phyloP scores from a whole-genome alignment of 2,888 invertebrate species.

The Hypena proboscidalis region DNA sequence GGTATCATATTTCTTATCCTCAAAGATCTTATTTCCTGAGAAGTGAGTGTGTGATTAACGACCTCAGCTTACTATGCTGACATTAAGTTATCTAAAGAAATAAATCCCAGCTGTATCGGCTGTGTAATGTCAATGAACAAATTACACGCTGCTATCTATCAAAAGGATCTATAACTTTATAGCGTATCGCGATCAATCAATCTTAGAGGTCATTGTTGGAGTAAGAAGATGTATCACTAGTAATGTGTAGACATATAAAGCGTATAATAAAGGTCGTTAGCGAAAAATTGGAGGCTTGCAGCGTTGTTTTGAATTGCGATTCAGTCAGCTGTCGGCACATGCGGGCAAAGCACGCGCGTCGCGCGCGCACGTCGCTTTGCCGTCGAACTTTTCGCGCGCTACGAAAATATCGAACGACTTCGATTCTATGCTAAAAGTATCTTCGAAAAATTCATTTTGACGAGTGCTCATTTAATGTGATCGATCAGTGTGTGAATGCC shows the following conservation, averaged over 20 bases:
- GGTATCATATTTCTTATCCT: neutral
- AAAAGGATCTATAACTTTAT: conserved; percentile 4
- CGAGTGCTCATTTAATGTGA: conserved; percentile 23
- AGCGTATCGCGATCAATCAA: conserved; percentile 2
- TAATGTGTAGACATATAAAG: neutral
- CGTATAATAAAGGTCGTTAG: conserved; percentile 58
- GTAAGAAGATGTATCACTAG: conserved; percentile 9
- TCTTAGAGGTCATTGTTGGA: conserved; percentile 5
- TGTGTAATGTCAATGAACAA: conserved; percentile 8
- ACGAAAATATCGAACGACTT: conserved; percentile 47
- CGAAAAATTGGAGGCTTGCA: conserved; percentile 71
- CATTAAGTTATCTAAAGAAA: conserved; percentile 13
- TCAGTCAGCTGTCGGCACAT: conserved; percentile 83
- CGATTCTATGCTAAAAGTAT: conserved; percentile 18
- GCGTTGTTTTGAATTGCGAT: conserved; percentile 80
- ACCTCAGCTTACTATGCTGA: conserved; percentile 13
- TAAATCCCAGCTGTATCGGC: conserved; percentile 14
- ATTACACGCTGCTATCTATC: conserved; percentile 6
- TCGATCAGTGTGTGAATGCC: conserved; percentile 27
- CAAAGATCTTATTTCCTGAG: conserved; percentile 11
- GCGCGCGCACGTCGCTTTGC: conserved; percentile 70
- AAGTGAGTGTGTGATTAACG: conserved; percentile 23
- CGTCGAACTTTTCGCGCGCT: conserved; percentile 64
- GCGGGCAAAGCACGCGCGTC: conserved; percentile 76
- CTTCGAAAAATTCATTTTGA: conserved; percentile 1